Base-by-base conservation (phyloP, 2,888 invertebrate species). In the Lochmaea crataegi region DNA sequence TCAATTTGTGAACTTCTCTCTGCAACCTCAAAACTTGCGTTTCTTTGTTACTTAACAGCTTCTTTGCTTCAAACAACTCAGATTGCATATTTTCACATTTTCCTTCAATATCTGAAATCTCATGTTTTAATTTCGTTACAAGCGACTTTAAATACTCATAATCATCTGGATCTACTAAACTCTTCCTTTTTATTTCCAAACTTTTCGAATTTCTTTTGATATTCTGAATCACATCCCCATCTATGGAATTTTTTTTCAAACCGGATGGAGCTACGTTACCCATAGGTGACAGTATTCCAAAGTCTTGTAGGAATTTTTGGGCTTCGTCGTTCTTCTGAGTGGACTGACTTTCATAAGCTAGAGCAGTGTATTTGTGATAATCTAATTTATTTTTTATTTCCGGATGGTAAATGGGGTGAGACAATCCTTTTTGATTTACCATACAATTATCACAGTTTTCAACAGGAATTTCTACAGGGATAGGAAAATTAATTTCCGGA, bases 1-100 rank as follows among this genome's bases (percentile, higher is more conserved):
- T 92, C 63, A 93, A 85, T 84, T 93, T 93, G 84, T 93, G 92
- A 67, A 93, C 90, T 86, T 94, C 93, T 68, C 92, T 87, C 82
- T 91, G 90, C 58, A 93, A 85, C 79, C 90, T 89, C 51, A 88
- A 82, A 65, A 93, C 88, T 83, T 91, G 91, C 53, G 88, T 87
- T 75, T 92, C 91, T 73, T 89, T 88, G 56, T 85, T 85, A 68
- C 87, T 87, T 58, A 92, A 85, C 71, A 89, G 86, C 78, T 90
- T 89, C 78, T 88, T 88, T 45, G 91, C 87, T 45, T 89, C 88
- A 32, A 86, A 84, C 71, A 92, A 84, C 82, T 93, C 91, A 1
- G 88, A 86, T 74, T 90, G 89, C 57, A 90, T 84, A 14, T 85
- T 83, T 69, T 87, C 87, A 71, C 88, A 86, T 83, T 85, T 87